These are phyloP conservation scores for Neodon shergylaensis DNA, from an alignment of 2,113 vertebrate species.

Conservation along the genomic window DNA sequence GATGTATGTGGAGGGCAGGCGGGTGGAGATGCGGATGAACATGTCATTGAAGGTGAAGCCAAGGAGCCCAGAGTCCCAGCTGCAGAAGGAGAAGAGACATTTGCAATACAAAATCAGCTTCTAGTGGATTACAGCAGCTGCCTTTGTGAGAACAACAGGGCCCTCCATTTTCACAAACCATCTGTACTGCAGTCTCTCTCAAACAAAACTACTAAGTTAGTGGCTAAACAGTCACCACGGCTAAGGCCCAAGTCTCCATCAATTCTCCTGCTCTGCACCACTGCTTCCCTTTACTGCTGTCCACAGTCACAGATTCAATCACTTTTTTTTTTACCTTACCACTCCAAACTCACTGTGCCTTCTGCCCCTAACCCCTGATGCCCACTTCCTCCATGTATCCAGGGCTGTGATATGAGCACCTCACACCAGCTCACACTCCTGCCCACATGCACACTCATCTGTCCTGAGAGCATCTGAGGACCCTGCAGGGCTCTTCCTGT, in stretches of 20 bases:
- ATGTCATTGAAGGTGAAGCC: slow-evolving; percentile 92
- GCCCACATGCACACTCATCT: neutral
- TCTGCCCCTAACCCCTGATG: neutral
- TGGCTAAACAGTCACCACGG: neutral
- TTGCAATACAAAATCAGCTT: neutral
- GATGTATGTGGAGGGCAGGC: no score
- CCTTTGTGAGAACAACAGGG: neutral
- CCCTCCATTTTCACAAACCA: neutral
- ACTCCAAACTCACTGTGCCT: accelerated
- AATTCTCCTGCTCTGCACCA: neutral
- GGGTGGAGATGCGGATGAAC: slow-evolving; percentile 76
- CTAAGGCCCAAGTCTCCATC: neutral
- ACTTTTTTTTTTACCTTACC: neutral
- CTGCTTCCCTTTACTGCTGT: neutral
- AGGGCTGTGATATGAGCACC: neutral
- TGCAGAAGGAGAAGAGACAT: slow-evolving; percentile 66
- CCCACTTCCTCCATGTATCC: neutral
- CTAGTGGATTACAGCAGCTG: neutral
- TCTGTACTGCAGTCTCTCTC: neutral
- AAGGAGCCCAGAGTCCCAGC: slow-evolving; percentile 90
- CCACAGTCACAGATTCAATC: neutral
- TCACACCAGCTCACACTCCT: neutral
- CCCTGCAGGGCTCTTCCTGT: neutral
- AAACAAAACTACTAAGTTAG: neutral
- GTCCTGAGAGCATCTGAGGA: neutral